A percentile compares a stretch with the other conserved stretches of the same genome.
Conservation (phyloP, 2,888 invertebrate genomes). For the Phrixothrix hirtus region DNA sequence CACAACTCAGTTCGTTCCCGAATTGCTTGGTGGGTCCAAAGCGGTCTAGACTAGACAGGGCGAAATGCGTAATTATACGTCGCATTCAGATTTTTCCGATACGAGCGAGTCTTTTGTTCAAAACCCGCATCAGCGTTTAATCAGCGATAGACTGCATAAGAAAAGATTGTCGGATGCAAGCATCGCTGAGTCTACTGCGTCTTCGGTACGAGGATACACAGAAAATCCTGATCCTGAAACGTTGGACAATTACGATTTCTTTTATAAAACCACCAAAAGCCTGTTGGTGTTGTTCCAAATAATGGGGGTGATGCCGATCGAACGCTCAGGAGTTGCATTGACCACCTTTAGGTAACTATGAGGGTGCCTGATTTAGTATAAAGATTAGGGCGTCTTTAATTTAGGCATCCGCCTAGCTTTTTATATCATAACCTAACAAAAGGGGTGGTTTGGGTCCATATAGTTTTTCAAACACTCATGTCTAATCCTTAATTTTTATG, state of each 20-base stretch:
- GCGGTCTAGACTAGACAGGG: not conserved
- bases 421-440: too few relatives aligned
- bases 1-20: not conserved
- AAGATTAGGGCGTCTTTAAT: too few relatives aligned
- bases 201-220: slow-evolving; percentile 16
- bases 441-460: too few relatives aligned
- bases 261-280: slow-evolving; percentile 72
- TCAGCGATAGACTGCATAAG: slow-evolving; percentile 33
- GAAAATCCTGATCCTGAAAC: slow-evolving; percentile 57
- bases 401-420: too few relatives aligned
- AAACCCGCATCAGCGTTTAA: slow-evolving; percentile 44
- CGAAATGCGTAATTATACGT: slow-evolving; percentile 19
- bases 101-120: slow-evolving; percentile 20
- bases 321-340: slow-evolving; percentile 64
- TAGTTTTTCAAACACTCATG: too few relatives aligned
- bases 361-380: too few relatives aligned
- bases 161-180: slow-evolving; percentile 35
- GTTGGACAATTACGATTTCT: slow-evolving; percentile 69
- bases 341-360: slow-evolving; percentile 53
- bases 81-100: slow-evolving; percentile 5
- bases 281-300: slow-evolving; percentile 72
- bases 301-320: slow-evolving; percentile 77
- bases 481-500: too few relatives aligned
- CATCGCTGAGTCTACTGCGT: slow-evolving; percentile 7
- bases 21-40: slow-evolving; percentile 3